Base-by-base conservation (phyloP, 2,888 invertebrate genomes). In the Eilema griseolum region DNA sequence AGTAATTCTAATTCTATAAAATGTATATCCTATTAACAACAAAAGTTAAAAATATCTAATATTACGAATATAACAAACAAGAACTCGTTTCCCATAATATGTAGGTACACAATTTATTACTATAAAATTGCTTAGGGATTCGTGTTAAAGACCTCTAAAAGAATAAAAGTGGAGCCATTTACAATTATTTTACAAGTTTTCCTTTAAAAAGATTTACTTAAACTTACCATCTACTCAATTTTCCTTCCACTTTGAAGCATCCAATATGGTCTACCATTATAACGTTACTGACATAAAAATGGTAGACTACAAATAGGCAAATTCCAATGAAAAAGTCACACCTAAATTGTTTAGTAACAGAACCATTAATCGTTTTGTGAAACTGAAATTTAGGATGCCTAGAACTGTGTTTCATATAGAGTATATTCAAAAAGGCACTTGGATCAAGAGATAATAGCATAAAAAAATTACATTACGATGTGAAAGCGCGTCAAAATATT, bases 1-100 rank as follows among this genome's bases (percentile, higher is more conserved):
- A 86, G 86, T 86, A 85, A 88, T 88, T 85, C 83, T 78, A 74
- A 71, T 80, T 78, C 73, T 75, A 74, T 77, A 61, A 60, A 66
- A 73, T 75, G 77, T 79, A 77, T 83, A 86, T 85, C 73, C 75
- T 81, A 83, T 86, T 80, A 80, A 83, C 79, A 78, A 73, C 75
- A 72, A 76, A 79, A 72, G 57, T 70, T 68, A 73, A 78, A 68
- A 79, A 31, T 64, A 41, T 62, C 63, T 70, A 73, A 74, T 76
- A 76, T 82, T 72, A 80, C 70, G 72, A 79, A 79, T 80, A 74
- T 70, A 76, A 62, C 72, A 77, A 73, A 81, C 59, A 76, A 77
- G 72, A 81, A 81, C 80, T 81, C 70, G 81, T 85, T 86, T 26
- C 59, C 26, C 26, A 20, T 20, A 59, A n/a, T 26, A 12, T 26